phyloP scores from a whole-genome alignment of 2,113 vertebrate species.

The Myocastor coypus region DNA sequence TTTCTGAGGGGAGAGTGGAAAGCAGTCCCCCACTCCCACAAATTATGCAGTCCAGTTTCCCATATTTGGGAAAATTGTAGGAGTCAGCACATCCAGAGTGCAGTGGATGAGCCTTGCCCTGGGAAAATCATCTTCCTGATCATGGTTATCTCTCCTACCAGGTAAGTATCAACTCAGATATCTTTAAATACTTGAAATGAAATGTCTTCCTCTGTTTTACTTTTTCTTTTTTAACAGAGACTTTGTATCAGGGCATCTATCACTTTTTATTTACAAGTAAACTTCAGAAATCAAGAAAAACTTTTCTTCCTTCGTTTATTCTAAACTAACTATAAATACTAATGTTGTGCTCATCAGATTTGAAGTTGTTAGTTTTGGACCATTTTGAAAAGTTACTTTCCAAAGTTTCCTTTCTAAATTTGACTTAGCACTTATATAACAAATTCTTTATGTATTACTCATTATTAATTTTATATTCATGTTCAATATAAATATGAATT shows the following conservation, averaged over 20 bases:
- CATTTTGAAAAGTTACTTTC: not conserved
- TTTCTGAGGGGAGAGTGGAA: no score
- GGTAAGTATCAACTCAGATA: not conserved
- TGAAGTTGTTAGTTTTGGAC: not conserved
- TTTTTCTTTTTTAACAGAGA: not conserved
- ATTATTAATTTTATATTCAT: slow-evolving; percentile 15
- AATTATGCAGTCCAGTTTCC: no score
- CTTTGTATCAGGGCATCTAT: not conserved
- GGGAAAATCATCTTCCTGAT: no score
- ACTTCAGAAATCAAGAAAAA: not conserved
- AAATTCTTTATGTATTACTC: slow-evolving; percentile 9
- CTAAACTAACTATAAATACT: not conserved
- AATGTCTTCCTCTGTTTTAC: slow-evolving; percentile 26
- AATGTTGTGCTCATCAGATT: not conserved
- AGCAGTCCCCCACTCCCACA: no score
- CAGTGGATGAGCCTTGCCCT: no score
- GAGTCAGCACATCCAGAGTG: no score
- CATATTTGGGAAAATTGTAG: no score
- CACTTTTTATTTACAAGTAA: not conserved
- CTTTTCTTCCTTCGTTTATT: not conserved
- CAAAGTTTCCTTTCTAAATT: not conserved
- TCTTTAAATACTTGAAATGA: not conserved
- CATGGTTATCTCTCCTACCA: no score
- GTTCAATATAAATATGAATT: not conserved
- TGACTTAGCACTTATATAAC: not conserved